Evolutionary conservation across 1,140 invertebrate species (phyloP).

Genomic region (Formica exsecta): DNA sequence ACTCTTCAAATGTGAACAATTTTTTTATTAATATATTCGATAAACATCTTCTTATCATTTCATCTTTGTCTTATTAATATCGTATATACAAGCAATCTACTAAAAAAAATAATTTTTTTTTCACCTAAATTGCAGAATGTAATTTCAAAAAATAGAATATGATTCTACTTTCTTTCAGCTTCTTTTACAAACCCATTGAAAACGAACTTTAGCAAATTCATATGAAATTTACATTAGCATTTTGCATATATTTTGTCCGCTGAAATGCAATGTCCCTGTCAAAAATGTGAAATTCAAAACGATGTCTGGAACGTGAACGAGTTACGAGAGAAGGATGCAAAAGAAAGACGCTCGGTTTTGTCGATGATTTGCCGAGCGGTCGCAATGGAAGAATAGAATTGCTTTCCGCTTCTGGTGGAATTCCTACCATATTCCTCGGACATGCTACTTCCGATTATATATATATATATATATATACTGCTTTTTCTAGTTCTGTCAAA

Average conservation of each 20-base stretch:
- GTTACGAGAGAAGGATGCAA: conserved; percentile 61
- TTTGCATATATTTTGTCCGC: background rate
- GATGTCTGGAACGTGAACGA: conserved; percentile 51
- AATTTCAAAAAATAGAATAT: background rate
- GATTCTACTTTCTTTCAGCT: background rate
- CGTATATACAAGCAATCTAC: background rate
- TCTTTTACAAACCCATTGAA: conserved; percentile 6
- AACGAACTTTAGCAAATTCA: conserved; percentile 27
- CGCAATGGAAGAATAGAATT: conserved; percentile 73
- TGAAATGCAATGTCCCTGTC: conserved; percentile 32
- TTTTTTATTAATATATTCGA: too few relatives aligned
- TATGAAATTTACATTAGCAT: conserved; percentile 20
- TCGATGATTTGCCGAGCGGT: conserved; percentile 70
- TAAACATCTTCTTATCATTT: too few relatives aligned
- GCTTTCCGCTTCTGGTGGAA: conserved; percentile 77
- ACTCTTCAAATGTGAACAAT: background rate
- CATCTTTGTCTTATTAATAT: too few relatives aligned
- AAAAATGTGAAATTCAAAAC: conserved; percentile 36
- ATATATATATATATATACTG: background rate
- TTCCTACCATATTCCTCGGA: conserved; percentile 74
- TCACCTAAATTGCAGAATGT: background rate
- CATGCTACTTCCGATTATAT: conserved; percentile 62
- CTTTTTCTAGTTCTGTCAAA: background rate
- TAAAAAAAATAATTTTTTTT: background rate
- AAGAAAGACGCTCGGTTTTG: conserved; percentile 65